Evolutionary conservation across 2,113 vertebrate genomes (phyloP).

Genomic region (Lasiurus borealis): DNA sequence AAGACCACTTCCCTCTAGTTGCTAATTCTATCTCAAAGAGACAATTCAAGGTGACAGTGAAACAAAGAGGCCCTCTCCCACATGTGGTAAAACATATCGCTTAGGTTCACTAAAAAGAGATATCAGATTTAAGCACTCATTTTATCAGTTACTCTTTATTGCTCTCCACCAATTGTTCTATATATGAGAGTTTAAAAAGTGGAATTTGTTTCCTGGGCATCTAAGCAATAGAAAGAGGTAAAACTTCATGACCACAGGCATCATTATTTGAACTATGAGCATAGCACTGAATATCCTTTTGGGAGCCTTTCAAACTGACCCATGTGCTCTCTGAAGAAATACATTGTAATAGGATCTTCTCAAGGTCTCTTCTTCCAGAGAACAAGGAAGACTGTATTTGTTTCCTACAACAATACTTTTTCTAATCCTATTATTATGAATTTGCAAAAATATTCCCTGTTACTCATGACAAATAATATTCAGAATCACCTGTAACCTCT

Average conservation of each 20-base stretch:
- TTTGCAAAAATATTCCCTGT: slow-evolving; percentile 61
- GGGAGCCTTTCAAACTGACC: not conserved
- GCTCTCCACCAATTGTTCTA: not conserved
- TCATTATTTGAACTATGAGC: not conserved
- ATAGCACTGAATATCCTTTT: not conserved
- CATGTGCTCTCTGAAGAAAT: not conserved
- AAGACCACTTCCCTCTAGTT: not conserved
- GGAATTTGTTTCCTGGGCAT: not conserved
- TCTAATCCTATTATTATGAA: slow-evolving; percentile 77
- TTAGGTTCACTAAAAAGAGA: not conserved
- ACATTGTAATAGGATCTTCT: not conserved
- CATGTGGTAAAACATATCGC: too few relatives aligned
- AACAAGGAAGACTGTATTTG: slow-evolving; percentile 11
- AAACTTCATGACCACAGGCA: not conserved
- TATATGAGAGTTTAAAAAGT: not conserved
- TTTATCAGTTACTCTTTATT: not conserved
- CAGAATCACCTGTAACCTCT: slow-evolving; percentile 79
- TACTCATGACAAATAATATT: slow-evolving; percentile 74
- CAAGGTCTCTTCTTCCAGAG: not conserved
- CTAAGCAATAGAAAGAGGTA: not conserved
- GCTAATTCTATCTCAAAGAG: not conserved
- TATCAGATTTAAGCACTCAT: not conserved
- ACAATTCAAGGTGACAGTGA: not conserved
- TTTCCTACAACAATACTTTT: slow-evolving; percentile 56
- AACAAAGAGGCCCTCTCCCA: not conserved